phyloP scores from a whole-genome alignment of 2,797 vertebrate genomes.

The Yasuhikotakia modesta region DNA sequence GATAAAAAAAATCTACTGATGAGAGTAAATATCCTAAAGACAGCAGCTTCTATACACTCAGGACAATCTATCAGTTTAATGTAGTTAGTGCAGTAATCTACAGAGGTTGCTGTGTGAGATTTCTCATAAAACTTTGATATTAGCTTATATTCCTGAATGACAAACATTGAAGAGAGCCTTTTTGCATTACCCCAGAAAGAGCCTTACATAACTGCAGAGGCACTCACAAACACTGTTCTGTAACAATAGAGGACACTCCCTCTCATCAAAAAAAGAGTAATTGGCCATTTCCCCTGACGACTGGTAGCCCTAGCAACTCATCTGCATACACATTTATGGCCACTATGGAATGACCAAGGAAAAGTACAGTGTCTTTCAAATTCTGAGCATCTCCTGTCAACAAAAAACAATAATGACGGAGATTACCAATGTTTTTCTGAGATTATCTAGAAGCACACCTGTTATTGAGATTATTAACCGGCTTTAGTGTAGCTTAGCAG shows the following conservation, averaged over 20 bases:
- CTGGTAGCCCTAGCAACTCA: conserved; percentile 33
- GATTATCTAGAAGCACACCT: neutral
- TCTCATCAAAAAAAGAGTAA: conserved; percentile 2
- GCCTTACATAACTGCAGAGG: conserved; percentile 45
- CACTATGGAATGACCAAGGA: conserved; percentile 17
- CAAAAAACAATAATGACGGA: neutral
- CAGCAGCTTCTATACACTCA: conserved; percentile 4
- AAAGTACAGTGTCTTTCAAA: conserved; percentile 9
- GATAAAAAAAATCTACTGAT: conserved; percentile 8
- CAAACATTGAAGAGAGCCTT: conserved; percentile 32
- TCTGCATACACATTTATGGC: conserved; percentile 41
- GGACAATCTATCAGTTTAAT: conserved; percentile 44
- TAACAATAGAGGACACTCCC: conserved; percentile 33
- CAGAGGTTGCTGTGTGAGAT: conserved; percentile 47
- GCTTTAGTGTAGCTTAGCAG: neutral
- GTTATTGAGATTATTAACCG: neutral
- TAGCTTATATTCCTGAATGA: conserved; percentile 48
- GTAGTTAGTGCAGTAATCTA: conserved; percentile 34
- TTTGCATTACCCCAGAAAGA: conserved; percentile 30
- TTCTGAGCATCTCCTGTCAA: neutral
- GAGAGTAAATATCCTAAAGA: conserved; percentile 40
- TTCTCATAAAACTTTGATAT: conserved; percentile 56
- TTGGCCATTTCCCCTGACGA: conserved; percentile 31
- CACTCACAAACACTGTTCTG: neutral
- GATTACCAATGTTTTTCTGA: neutral